Evolutionary conservation across 2,113 vertebrate species (phyloP).

Genomic region (Ranitomeya variabilis): DNA sequence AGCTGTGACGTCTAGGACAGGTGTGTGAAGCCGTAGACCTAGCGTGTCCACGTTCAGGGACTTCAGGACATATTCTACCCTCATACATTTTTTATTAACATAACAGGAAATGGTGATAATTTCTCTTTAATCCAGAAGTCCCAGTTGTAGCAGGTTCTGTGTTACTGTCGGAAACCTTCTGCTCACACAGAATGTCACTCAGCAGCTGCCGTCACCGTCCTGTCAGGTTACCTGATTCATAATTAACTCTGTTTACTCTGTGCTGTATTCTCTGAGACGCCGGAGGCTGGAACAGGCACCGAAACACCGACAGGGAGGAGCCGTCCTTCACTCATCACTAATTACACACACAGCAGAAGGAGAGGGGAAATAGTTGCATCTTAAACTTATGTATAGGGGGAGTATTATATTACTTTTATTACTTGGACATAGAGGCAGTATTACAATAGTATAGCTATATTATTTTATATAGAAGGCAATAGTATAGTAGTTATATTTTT

Average conservation of each 20-base stretch:
- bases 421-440: neutral
- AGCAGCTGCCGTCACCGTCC: neutral
- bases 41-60: no score
- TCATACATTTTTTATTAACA: neutral
- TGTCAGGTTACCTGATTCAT: slow-evolving; percentile 23
- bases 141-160: neutral
- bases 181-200: slow-evolving; percentile 1
- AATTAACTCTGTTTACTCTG: slow-evolving; percentile 30
- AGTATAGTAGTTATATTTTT: neutral
- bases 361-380: no score
- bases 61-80: neutral
- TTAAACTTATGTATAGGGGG: no score
- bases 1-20: neutral
- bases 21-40: neutral
- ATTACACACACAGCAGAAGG: neutral
- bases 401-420: neutral
- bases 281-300: neutral
- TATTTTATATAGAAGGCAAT: neutral
- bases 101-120: neutral
- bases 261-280: neutral
- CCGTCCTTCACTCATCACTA: neutral
- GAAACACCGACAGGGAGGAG: neutral
- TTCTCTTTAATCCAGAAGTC: neutral
- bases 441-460: neutral
- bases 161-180: neutral